Evolutionary conservation across 2,113 vertebrate genomes (phyloP).

Genomic region (Mobula hypostoma): DNA sequence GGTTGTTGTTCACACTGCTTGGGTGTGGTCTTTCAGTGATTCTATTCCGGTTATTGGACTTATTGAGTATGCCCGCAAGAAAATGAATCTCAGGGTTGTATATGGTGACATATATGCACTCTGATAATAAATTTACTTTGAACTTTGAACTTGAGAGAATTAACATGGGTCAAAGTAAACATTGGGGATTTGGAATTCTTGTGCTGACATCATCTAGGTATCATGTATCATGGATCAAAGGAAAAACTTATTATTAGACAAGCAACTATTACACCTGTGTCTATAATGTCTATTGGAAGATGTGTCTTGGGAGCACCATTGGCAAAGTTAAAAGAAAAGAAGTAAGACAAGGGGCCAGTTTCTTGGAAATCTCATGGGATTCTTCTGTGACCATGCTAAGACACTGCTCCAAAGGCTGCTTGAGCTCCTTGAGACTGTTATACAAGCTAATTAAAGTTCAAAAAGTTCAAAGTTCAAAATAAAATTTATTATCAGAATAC

Average conservation of each 20-base stretch:
- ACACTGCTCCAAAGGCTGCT: not conserved
- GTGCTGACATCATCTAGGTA: not conserved
- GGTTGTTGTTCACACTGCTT: no score
- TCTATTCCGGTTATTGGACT: no score
- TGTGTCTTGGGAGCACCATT: no score
- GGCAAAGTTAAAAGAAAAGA: no score
- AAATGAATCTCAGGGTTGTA: no score
- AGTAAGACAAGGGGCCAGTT: not conserved
- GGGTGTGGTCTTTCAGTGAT: no score
- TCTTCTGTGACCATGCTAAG: not conserved
- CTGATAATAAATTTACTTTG: no score
- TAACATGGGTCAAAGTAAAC: not conserved
- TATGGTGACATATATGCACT: no score
- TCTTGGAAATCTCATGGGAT: not conserved
- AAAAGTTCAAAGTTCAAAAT: no score
- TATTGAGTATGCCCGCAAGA: no score
- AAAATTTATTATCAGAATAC: no score
- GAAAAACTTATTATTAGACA: not conserved
- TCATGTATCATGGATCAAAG: not conserved
- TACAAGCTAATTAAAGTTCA: not conserved
- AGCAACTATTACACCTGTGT: not conserved
- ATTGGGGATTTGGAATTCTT: not conserved
- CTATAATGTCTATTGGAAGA: not conserved
- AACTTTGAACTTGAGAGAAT: not conserved
- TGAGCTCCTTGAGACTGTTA: not conserved